phyloP scores from a whole-genome alignment of 2,113 vertebrate species.

The Camelus dromedarius region DNA sequence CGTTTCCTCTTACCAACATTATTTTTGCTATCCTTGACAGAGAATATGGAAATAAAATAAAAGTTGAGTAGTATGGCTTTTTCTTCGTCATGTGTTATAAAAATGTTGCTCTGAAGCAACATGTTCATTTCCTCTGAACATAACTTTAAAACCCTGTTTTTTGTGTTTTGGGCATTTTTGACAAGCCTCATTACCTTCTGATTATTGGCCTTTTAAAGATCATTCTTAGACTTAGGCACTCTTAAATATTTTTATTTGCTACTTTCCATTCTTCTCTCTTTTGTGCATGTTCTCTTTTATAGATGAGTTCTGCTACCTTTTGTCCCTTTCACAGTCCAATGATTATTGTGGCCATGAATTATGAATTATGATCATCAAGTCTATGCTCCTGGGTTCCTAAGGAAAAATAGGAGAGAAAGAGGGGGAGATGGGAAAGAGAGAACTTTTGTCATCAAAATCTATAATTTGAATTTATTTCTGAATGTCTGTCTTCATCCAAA shows the following conservation, averaged over 20 bases:
- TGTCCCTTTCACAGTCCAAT: neutral
- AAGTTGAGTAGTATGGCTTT: conserved; percentile 36
- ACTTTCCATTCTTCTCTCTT: neutral
- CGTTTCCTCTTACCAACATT: conserved; percentile 54
- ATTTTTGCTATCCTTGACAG: conserved; percentile 62
- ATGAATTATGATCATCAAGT: neutral
- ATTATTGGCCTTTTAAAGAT: conserved; percentile 34
- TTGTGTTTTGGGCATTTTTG: conserved; percentile 19
- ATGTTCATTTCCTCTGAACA: conserved; percentile 55
- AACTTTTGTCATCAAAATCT: conserved; percentile 32
- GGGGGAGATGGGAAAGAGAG: neutral
- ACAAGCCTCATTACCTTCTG: neutral
- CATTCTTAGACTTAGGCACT: conserved; percentile 9
- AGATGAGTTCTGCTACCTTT: neutral
- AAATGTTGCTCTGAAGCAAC: conserved; percentile 49
- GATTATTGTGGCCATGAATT: neutral
- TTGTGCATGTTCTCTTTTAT: neutral
- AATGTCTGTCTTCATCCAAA: neutral
- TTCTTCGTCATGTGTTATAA: conserved; percentile 67
- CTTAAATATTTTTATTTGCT: conserved; percentile 30
- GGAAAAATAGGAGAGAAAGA: neutral
- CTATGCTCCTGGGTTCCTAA: neutral
- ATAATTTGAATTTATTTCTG: neutral
- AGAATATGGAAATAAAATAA: conserved; percentile 70
- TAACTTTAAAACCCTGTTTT: conserved; percentile 2